A percentile compares a stretch with the other conserved stretches of the same genome.
Conservation (phyloP, 2,888 invertebrate genomes). For the Molorchus minor region DNA sequence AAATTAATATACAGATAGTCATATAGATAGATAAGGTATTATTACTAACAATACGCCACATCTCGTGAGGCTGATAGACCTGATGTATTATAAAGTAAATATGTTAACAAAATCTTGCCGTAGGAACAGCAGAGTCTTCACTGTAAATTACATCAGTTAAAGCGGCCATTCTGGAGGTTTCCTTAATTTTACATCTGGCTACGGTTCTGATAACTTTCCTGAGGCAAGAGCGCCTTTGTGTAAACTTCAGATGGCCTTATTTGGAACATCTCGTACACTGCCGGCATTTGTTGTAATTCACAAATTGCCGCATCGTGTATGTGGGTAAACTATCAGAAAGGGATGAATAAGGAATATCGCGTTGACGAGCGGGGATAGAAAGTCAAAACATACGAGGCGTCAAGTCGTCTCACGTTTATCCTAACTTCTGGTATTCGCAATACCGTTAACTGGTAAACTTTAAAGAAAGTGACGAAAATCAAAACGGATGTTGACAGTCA, state of each 20-base stretch:
- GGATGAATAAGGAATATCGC: conserved; percentile 8
- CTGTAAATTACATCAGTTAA: not conserved
- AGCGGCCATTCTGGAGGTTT: not conserved
- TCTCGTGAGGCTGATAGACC: too few species aligned
- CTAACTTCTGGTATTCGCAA: not conserved
- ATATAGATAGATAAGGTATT: too few species aligned
- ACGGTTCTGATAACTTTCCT: not conserved
- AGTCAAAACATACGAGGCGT: not conserved
- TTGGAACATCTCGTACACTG: conserved; percentile 8
- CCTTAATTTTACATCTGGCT: conserved; percentile 4
- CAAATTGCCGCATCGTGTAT: conserved; percentile 24
- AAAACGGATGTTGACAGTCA: not conserved
- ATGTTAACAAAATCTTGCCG: too few species aligned
- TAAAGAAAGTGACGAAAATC: conserved; percentile 1
- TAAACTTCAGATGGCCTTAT: conserved; percentile 13
- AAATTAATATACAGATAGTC: too few species aligned
- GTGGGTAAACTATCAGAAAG: conserved; percentile 25
- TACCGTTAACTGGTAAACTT: conserved; percentile 13
- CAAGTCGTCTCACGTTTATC: not conserved
- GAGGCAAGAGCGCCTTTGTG: not conserved
- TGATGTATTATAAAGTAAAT: too few species aligned
- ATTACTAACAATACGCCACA: too few species aligned
- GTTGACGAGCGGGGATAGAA: conserved; percentile 11
- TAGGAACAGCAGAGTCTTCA: too few species aligned
- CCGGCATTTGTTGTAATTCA: conserved; percentile 10